Base-by-base conservation (phyloP, 2,888 invertebrate species). In the Lysandra coridon region DNA sequence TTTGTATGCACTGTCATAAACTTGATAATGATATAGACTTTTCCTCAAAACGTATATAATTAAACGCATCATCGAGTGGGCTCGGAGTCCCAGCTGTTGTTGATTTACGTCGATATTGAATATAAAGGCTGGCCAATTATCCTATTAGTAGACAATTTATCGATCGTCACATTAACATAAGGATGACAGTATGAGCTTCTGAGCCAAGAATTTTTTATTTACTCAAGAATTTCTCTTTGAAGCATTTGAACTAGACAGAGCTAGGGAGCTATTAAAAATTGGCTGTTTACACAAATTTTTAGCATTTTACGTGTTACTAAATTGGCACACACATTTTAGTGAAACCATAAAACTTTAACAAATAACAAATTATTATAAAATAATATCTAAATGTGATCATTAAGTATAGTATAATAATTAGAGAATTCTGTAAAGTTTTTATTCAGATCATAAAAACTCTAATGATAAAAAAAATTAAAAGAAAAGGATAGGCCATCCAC, bases 141-240 rank as follows among this genome's bases (percentile, higher is more conserved):
- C 92, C 93, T 94, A 94, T 94, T 94, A 93, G 91, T 89, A 89
- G 89, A 87, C 92, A 92, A 94, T 94, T 93, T 93, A 94, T 93
- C 88, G 93, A 90, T 91, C 91, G 87, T 90, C 91, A 90, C 92
- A 93, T 93, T 93, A 92, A 88, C 92, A 93, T 93, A 92, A 85
- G 89, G 88, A 90, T 84, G 86, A 85, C 77, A 69, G 83, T 81
- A 86, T 86, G 81, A 84, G 83, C 84, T 81, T 89, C 79, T 80
- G 85, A 87, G 84, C 85, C 87, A 86, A 79, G 49, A 69, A 76
- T 73, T 73, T 78, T 73, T 44, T 69, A 17, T 14, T 17, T 69
- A 5, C 14, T 17, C 4, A 69, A 33, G 33, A 69, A 69, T 69
- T 30, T 30, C 30, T 69, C 12, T 14, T 1, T 14, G 33, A 69